These are phyloP conservation scores for Apodemus speciosus DNA, from an alignment of 2,113 vertebrate genomes.

Conservation along the genomic window DNA sequence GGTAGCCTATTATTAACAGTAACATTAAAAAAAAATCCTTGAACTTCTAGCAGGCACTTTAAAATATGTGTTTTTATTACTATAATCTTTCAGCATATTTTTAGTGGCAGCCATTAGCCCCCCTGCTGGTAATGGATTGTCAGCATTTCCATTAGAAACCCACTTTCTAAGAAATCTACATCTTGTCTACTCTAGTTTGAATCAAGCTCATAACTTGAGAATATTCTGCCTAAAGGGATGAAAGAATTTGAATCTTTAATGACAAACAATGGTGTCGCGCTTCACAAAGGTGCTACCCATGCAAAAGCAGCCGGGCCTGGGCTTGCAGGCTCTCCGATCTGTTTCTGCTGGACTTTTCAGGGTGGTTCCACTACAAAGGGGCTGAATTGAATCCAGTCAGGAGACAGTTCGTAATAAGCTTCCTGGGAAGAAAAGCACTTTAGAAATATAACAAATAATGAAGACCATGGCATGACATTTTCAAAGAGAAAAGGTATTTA, in stretches of 20 bases:
- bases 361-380: slow-evolving; percentile 47
- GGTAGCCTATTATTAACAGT: slow-evolving; percentile 71
- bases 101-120: slow-evolving; percentile 74
- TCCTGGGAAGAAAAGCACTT: slow-evolving; percentile 79
- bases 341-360: slow-evolving; percentile 56
- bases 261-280: slow-evolving; percentile 64
- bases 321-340: slow-evolving; percentile 52
- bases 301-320: slow-evolving; percentile 30
- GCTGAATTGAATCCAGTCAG: slow-evolving; percentile 62
- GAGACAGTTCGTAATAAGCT: slow-evolving; percentile 74
- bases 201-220: slow-evolving; percentile 62
- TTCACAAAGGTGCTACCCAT: slow-evolving; percentile 44
- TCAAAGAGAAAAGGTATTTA: slow-evolving; percentile 72
- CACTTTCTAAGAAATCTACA: slow-evolving; percentile 71
- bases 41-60: slow-evolving; percentile 73
- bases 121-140: slow-evolving; percentile 78
- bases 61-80: slow-evolving; percentile 78
- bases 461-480: slow-evolving; percentile 70
- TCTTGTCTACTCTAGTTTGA: slow-evolving; percentile 68
- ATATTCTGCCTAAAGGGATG: slow-evolving; percentile 56
- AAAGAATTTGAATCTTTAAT: slow-evolving; percentile 69
- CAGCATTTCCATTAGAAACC: slow-evolving; percentile 78
- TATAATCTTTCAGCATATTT: slow-evolving; percentile 76
- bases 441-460: slow-evolving; percentile 71
- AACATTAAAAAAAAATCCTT: slow-evolving; percentile 72